Evolutionary conservation across 2,113 vertebrate species (phyloP).

Genomic region (Todiramphus saurophagus): DNA sequence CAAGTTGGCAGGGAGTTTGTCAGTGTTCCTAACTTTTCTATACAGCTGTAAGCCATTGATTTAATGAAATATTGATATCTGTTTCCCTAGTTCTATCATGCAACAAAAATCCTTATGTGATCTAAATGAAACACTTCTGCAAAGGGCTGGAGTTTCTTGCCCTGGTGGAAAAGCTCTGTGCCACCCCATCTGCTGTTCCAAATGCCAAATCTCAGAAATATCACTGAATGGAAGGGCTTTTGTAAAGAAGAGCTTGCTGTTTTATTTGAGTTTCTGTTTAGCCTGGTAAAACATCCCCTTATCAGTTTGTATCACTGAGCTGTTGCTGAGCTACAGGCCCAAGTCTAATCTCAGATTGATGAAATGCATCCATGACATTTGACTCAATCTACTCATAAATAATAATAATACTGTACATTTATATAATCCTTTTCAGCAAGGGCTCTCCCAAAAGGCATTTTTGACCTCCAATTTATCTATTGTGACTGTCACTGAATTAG

Average conservation of each 20-base stretch:
- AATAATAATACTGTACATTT: slow-evolving; percentile 46
- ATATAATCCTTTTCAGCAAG: slow-evolving; percentile 44
- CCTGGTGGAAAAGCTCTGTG: slow-evolving; percentile 18
- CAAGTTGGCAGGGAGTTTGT: not conserved
- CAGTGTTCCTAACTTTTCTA: slow-evolving; percentile 50
- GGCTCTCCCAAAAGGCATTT: slow-evolving; percentile 36
- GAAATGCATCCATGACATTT: slow-evolving; percentile 55
- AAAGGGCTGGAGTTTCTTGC: slow-evolving; percentile 9
- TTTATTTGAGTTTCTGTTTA: slow-evolving; percentile 60
- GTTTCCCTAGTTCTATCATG: not conserved
- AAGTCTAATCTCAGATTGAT: slow-evolving; percentile 54
- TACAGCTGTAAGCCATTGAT: slow-evolving; percentile 41
- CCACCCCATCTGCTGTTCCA: slow-evolving; percentile 42
- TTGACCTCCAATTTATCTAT: slow-evolving; percentile 53
- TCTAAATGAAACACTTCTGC: slow-evolving; percentile 62
- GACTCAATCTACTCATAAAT: slow-evolving; percentile 62
- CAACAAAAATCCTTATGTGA: slow-evolving; percentile 25
- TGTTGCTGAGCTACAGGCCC: slow-evolving; percentile 36
- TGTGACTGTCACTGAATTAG: slow-evolving; percentile 33
- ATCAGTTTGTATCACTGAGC: slow-evolving; percentile 22
- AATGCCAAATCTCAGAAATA: slow-evolving; percentile 42
- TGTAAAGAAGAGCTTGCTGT: slow-evolving; percentile 11
- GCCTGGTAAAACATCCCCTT: slow-evolving; percentile 51
- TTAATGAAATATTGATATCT: slow-evolving; percentile 68
- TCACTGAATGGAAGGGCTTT: not conserved